Base-by-base conservation (phyloP, 2,888 invertebrate genomes). In the Beris morrisii region DNA sequence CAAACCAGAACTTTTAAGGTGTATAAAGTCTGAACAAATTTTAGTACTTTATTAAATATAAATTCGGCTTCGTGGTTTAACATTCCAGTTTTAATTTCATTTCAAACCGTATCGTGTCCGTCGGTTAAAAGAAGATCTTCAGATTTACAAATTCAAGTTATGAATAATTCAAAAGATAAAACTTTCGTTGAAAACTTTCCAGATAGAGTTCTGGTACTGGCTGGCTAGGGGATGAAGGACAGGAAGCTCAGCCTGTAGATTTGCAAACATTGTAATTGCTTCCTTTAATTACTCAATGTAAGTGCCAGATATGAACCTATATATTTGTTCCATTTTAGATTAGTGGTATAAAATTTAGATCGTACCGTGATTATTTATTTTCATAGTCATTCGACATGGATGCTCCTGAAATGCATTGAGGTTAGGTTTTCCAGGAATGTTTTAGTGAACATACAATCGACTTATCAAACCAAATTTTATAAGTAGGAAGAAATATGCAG, bases 121-220 rank as follows among this genome's bases (percentile, higher is more conserved):
- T 48, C 15, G 48, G 48, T 15, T 13, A 15, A 48, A 48, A n/a
- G 48, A 48, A 48, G 48, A 56, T 43, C 43, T 30, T 30, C 7
- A 50, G 48, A 59, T 48, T 48, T 50, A 28, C 50, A 44, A 50
- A 63, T 44, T 44, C 61, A 65, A 64, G 59, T 57, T 67, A 67
- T 67, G 67, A 67, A 67, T 67, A 43, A 67, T 67, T 65, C 67
- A 67, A 61, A 65, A 58, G 65, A 61, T 58, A 55, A 57, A 65
- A 67, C 31, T 65, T 67, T 48, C 3, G 5, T 38, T 32, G 31
- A 15, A 15, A 64, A 64, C 57, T 67, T 54, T 50, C 15, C 31
- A 61, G 64, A 50, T 48, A 48, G 54, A 22, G 38, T 65, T 59
- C 30, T 57, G 11, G 32, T 15, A 44, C 30, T n/a, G 11, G 46